Conservation (phyloP, 2,888 invertebrate species). For the Lapara coniferarum region DNA sequence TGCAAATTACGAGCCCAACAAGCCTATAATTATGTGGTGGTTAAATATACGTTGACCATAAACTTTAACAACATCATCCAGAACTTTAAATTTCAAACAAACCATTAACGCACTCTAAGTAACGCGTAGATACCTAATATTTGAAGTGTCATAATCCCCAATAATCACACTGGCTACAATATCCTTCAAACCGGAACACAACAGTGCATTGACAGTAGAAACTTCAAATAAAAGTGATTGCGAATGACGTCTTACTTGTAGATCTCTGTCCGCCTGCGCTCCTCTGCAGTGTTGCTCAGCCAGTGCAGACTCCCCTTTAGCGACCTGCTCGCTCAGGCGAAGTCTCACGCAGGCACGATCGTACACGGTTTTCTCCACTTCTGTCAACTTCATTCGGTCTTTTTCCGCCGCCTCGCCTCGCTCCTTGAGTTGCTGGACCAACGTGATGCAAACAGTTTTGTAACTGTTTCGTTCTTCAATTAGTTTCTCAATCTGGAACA, state of each 20-base stretch:
- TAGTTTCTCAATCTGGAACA: slow-evolving; percentile 56
- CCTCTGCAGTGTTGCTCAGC: slow-evolving; percentile 58
- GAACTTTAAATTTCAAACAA: too few species aligned
- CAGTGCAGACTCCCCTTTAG: slow-evolving; percentile 50
- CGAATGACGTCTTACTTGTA: slow-evolving; percentile 49
- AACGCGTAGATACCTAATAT: too few species aligned
- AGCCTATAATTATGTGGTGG: too few species aligned
- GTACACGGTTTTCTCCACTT: slow-evolving; percentile 57
- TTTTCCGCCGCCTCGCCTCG: slow-evolving; percentile 46
- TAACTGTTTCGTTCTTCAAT: slow-evolving; percentile 58
- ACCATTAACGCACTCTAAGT: too few species aligned
- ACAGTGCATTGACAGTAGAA: too few species aligned
- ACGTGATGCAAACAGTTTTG: slow-evolving; percentile 46
- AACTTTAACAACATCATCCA: too few species aligned
- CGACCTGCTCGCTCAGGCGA: slow-evolving; percentile 52
- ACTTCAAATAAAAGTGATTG: background rate
- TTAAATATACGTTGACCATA: too few species aligned
- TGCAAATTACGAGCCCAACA: too few species aligned
- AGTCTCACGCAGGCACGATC: slow-evolving; percentile 52
- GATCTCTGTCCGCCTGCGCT: slow-evolving; percentile 64
- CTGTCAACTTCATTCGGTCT: slow-evolving; percentile 44
- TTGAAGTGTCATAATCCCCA: too few species aligned
- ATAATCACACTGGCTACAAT: too few species aligned
- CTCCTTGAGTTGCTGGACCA: slow-evolving; percentile 48
- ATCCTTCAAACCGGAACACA: too few species aligned